Base-by-base conservation (phyloP, 2,888 invertebrate genomes). In the Tipula vernalis region DNA sequence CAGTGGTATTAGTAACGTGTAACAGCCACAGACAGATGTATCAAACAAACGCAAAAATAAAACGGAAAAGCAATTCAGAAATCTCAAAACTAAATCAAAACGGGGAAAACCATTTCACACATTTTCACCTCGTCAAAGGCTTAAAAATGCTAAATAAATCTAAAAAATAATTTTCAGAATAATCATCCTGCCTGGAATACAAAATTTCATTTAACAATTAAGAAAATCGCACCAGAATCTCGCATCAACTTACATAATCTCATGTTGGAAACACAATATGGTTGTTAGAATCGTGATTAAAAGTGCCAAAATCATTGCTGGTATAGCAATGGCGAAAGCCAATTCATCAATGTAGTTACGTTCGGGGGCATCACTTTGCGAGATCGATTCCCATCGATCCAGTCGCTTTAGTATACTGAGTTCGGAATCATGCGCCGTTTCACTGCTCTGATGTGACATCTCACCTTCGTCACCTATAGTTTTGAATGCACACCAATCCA, bases 401-500 rank as follows among this genome's bases (percentile, higher is more conserved):
- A 87, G 91, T 88, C 89, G 91, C 89, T 89, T 91, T 6, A 89
- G 39, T 51, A 91, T 91, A 0, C 90, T 90, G 71, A 90, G 89
- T 87, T 91, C 91, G 3, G 90, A 90, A 28, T 90, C 88, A 86
- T 89, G 89, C 0, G 87, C 36, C 15, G 86, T 87, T 84, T 87
- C 88, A 6, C 87, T 86, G n/a, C 89, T 90, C 51, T 91, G 90
- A 87, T 86, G 86, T 36, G 86, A 18, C 28, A 86, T 36, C 15
- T 41, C 39, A 85, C 85, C 85, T 44, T 84, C 84, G n/a, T 84
- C 84, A 13, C 84, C 84, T 90, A 97, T 96, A 93, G 98, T 92
- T 91, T 95, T 94, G 90, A 98, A 98, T 86, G 95, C 95, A 89
- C 98, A 98, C 98, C 98, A 98, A 90, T 98, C 98, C 15, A 98